Percentiles rank a stretch among this genome's conserved stretches.
Evolutionary conservation across 2,797 vertebrate species (phyloP).

Genomic region (Salarias fasciatus): DNA sequence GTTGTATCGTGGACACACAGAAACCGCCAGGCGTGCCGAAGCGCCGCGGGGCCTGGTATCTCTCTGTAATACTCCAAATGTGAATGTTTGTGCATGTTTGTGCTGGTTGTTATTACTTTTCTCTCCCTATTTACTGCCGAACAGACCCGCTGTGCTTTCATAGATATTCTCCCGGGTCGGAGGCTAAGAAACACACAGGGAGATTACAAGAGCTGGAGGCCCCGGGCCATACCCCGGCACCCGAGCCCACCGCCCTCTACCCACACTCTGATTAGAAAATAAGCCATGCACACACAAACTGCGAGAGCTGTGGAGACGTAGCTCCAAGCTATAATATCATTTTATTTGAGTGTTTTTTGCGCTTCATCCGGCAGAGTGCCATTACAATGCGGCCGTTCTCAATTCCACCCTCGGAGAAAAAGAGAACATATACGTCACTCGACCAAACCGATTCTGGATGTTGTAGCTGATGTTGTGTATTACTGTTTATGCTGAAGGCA

Average conservation of each 20-base stretch:
- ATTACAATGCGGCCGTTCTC: slow-evolving; percentile 73
- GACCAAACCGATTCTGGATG: slow-evolving; percentile 55
- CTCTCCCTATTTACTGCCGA: slow-evolving; percentile 42
- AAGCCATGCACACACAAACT: slow-evolving; percentile 62
- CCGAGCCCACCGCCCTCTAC: slow-evolving; percentile 59
- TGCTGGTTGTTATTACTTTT: slow-evolving; percentile 56
- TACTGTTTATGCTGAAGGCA: slow-evolving; percentile 67
- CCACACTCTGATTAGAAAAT: slow-evolving; percentile 76
- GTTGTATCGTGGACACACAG: not conserved
- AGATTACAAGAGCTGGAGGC: slow-evolving; percentile 67
- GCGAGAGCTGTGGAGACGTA: slow-evolving; percentile 60
- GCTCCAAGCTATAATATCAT: slow-evolving; percentile 79
- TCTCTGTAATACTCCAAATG: slow-evolving; percentile 56
- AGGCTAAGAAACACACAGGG: slow-evolving; percentile 62
- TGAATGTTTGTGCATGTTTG: slow-evolving; percentile 53
- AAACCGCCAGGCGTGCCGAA: slow-evolving; percentile 13
- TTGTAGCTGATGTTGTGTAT: slow-evolving; percentile 63
- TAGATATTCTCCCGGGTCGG: slow-evolving; percentile 66
- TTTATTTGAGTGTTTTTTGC: slow-evolving; percentile 78
- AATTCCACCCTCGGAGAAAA: slow-evolving; percentile 70
- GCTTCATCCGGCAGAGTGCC: slow-evolving; percentile 71
- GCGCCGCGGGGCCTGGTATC: slow-evolving; percentile 44
- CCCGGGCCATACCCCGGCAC: slow-evolving; percentile 60
- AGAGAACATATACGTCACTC: slow-evolving; percentile 75
- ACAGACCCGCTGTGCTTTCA: slow-evolving; percentile 47